Conservation (phyloP, 2,113 vertebrate species). For the Ellobius talpinus region DNA sequence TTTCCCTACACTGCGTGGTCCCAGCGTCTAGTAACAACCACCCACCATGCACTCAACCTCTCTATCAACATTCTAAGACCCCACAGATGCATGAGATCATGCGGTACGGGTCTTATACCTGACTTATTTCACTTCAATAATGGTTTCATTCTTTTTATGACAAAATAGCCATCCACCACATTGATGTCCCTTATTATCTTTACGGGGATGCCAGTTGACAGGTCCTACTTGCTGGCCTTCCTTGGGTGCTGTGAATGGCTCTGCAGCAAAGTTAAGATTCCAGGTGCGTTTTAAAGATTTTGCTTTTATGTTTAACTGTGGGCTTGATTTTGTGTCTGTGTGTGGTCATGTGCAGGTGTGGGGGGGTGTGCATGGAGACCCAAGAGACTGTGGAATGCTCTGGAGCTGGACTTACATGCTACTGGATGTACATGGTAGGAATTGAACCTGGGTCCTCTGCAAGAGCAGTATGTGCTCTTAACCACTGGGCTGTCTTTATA, state of each 20-base stretch:
- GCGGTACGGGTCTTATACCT: background rate
- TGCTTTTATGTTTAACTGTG: background rate
- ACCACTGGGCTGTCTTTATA: too few relatives aligned
- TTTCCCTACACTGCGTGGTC: background rate
- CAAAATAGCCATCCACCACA: background rate
- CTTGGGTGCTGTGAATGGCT: background rate
- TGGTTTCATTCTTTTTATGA: background rate
- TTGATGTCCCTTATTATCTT: background rate
- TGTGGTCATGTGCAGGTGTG: background rate
- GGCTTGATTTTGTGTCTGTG: background rate
- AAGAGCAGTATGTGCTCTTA: background rate
- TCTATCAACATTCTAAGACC: background rate
- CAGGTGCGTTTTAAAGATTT: background rate
- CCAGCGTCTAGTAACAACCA: background rate
- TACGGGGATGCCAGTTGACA: fast-evolving
- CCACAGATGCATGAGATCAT: too few relatives aligned
- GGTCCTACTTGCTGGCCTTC: background rate
- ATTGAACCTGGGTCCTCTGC: background rate
- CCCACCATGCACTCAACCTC: background rate
- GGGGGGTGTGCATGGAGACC: background rate
- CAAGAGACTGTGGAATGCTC: background rate
- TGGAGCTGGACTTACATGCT: background rate
- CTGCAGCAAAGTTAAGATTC: too few relatives aligned
- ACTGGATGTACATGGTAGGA: background rate
- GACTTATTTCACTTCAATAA: background rate